Evolutionary conservation across 1,140 invertebrate species (phyloP), one percentile per base, ranked within the genome.

Genomic region (Dreissena polymorpha): DNA sequence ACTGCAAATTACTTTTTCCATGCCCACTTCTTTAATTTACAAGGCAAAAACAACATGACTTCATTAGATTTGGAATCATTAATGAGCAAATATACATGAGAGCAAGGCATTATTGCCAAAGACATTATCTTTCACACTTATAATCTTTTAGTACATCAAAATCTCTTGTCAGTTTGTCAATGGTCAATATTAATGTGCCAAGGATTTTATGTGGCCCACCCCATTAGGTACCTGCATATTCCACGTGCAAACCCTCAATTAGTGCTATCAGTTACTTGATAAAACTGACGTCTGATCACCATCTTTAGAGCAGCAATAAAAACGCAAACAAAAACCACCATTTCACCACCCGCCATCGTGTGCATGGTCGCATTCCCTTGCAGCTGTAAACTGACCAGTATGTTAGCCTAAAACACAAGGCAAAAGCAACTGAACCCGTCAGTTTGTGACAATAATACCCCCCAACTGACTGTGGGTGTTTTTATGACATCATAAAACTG

Each of bases 401-500:
- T n/a, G 25, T 50, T 50, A 29, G 25, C 5, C 16, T 70, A 70
- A 60, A 60, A 60, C 57, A 60, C 57, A 60, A 60, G 16, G 21
- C 57, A 60, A 60, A 60, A 60, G 6, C 16, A 18, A 60, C 16
- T 18, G 21, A 60, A 60, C 57, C 57, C 57, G 21, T 60, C 57
- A n/a, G 16, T 23, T 23, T 60, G 57, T 60, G 16, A 60, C 57
- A 60, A 60, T 60, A 23, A 23, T n/a, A 60, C 57, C 21, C 16
- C 57, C 21, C 16, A 60, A n/a, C n/a, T 60, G 16, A 60, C 16
- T 60, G 57, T 12, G 25, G n/a, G 64, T 16, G 39, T 39, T 50
- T 70, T 70, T 70, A 68, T 70, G 49, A 39, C 39, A 50, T 70
- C 68, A 70, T 70, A 70, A 70, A 70, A 70, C 12, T 70, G 68